Percentiles rank a stretch among this genome's conserved stretches.
These are phyloP conservation scores for Drosophila saltans DNA, from an alignment of 1,140 invertebrate species.

Conservation along the genomic window DNA sequence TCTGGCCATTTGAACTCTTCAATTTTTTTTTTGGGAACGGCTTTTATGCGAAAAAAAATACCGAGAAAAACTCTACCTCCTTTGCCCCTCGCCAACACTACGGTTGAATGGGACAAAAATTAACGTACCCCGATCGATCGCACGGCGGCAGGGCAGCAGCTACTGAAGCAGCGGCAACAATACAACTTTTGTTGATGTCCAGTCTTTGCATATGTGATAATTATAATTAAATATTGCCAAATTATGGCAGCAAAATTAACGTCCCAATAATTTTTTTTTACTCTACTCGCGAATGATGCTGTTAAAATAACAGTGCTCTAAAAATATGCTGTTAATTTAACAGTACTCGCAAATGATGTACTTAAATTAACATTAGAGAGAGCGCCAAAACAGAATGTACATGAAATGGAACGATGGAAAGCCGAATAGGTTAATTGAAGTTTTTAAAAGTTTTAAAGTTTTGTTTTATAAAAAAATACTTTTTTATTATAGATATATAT, in stretches of 20 bases:
- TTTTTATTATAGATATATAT: no score
- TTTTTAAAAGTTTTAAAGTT: no score
- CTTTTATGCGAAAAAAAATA: conserved; percentile 68
- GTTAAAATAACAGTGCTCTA: neutral
- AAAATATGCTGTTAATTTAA: neutral
- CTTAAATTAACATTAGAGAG: neutral
- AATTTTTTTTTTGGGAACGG: conserved; percentile 53
- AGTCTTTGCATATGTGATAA: conserved; percentile 63
- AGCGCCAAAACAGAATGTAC: neutral
- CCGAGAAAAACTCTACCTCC: conserved; percentile 53
- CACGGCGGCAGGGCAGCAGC: conserved; percentile 70
- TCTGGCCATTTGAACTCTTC: conserved; percentile 54
- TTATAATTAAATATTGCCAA: conserved; percentile 7
- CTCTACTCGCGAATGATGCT: conserved; percentile 7
- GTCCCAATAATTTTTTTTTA: conserved; percentile 13
- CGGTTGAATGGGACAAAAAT: conserved; percentile 21
- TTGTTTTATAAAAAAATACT: no score
- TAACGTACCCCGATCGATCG: conserved; percentile 73
- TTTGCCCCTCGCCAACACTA: conserved; percentile 7
- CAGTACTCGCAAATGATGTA: neutral
- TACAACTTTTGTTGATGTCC: conserved; percentile 65
- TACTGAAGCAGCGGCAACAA: conserved; percentile 68
- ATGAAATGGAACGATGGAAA: neutral
- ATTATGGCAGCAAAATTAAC: conserved; percentile 7
- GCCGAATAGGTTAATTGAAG: neutral